Evolutionary conservation across 2,113 vertebrate genomes (phyloP), one percentile per base, ranked within the genome.

Genomic region (Pelecanoides urinatrix): DNA sequence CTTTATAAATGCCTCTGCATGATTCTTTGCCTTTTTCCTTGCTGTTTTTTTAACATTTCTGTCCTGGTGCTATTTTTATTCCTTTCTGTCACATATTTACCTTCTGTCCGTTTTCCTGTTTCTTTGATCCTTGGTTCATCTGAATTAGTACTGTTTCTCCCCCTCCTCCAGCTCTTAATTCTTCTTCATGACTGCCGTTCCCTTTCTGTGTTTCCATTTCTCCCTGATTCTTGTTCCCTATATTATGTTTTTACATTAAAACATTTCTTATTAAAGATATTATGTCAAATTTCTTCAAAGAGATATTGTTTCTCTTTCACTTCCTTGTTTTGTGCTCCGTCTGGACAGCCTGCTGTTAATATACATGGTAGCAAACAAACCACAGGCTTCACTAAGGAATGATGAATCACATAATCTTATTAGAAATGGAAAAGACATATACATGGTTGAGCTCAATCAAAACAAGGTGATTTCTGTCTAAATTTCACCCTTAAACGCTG

Each of bases 201-300:
- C 55, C 86, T 94, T 85, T 26, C 45, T 34, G 22, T 66, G 53
- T 66, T 89, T 91, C 53, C 1, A 1, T 72, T 87, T 89, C 32
- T 56, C 45, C 67, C 44, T 44, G 53, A 36, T 49, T 94, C 56
- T 73, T 52, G 38, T 58, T 83, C 21, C 23, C 61, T 63, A 22
- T 21, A 82, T 72, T 50, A 87, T 71, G 65, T 65, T 88, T 72
- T 91, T 32, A 65, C 27, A 85, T 53, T 61, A 81, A 81, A 86
- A 78, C 40, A 62, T 71, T 88, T 90, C 20, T 68, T 80, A 52
- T 70, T 97, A 96, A 97, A 94, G 56, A 95, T 70, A 96, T 29
- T 18, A 73, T 36, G 40, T 34, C 13, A 71, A 90, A 66, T 97
- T 95, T 95, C 58, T 89, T 94, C 95, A 93, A 68, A 92, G 86